Conservation (phyloP, 2,888 invertebrate genomes). For the Alloplasta piceator region DNA sequence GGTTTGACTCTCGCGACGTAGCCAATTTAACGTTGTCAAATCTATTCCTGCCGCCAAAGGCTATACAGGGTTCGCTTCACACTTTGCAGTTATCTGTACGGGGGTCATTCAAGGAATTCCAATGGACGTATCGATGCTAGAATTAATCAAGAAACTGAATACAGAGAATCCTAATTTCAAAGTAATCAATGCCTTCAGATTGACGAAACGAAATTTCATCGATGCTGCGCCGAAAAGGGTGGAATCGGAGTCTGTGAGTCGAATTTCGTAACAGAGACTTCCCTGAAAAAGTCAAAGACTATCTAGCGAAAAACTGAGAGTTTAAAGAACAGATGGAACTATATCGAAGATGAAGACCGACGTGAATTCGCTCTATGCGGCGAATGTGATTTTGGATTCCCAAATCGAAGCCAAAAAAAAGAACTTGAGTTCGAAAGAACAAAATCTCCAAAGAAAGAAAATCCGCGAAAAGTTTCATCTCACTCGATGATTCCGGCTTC, state of each 20-base stretch:
- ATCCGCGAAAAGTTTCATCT: no score
- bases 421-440: no score
- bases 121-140: not conserved
- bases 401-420: no score
- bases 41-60: not conserved
- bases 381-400: no score
- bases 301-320: slow-evolving; percentile 4
- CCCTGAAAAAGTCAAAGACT: not conserved
- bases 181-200: not conserved
- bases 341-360: not conserved
- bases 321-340: not conserved
- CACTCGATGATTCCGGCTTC: no score
- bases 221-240: not conserved
- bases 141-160: slow-evolving; percentile 1
- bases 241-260: not conserved
- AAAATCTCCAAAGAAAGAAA: no score
- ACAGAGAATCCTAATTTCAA: not conserved
- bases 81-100: not conserved
- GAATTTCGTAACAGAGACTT: not conserved
- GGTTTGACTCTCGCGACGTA: no score
- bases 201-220: not conserved
- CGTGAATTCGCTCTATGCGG: no score
- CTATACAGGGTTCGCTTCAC: not conserved
- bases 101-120: slow-evolving; percentile 3
- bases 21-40: not conserved